Percentiles rank a stretch among this genome's conserved stretches.
Conservation (phyloP, 2,888 invertebrate species). For the Scaptomyza parva region DNA sequence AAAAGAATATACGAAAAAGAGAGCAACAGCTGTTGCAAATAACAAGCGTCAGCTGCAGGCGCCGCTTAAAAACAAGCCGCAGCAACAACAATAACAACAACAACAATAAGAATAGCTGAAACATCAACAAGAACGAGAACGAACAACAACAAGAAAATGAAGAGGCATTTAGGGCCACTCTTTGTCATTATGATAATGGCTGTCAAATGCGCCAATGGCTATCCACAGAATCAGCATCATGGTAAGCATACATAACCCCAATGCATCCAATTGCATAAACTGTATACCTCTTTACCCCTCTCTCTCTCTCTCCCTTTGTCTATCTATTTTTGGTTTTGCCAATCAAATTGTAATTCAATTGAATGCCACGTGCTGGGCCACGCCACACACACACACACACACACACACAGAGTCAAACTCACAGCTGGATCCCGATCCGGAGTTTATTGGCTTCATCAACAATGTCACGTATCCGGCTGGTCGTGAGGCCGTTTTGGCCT, state of each 20-base stretch:
- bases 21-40: slow-evolving; percentile 57
- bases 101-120: slow-evolving; percentile 21
- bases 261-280: slow-evolving; percentile 30
- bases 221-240: slow-evolving; percentile 82
- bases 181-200: slow-evolving; percentile 80
- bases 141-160: slow-evolving; percentile 64
- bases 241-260: slow-evolving; percentile 73
- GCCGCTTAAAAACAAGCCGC: slow-evolving; percentile 42
- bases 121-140: slow-evolving; percentile 12
- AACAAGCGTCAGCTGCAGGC: slow-evolving; percentile 59
- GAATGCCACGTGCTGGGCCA: slow-evolving; percentile 57
- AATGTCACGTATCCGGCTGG: slow-evolving; percentile 85
- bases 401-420: slow-evolving; percentile 80
- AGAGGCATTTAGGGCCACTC: slow-evolving; percentile 68
- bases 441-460: slow-evolving; percentile 84
- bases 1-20: slow-evolving; percentile 25
- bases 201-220: slow-evolving; percentile 77
- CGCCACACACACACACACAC: too few relatives aligned
- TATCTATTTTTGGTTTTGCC: neutral
- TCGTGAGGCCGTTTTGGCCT: slow-evolving; percentile 84
- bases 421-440: slow-evolving; percentile 84
- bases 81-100: slow-evolving; percentile 22
- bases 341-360: slow-evolving; percentile 56
- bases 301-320: neutral
- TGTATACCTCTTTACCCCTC: neutral